Evolutionary conservation across 2,888 invertebrate species (phyloP), one percentile per base, ranked within the genome.

Genomic region (Acanthosoma haemorrhoidale): DNA sequence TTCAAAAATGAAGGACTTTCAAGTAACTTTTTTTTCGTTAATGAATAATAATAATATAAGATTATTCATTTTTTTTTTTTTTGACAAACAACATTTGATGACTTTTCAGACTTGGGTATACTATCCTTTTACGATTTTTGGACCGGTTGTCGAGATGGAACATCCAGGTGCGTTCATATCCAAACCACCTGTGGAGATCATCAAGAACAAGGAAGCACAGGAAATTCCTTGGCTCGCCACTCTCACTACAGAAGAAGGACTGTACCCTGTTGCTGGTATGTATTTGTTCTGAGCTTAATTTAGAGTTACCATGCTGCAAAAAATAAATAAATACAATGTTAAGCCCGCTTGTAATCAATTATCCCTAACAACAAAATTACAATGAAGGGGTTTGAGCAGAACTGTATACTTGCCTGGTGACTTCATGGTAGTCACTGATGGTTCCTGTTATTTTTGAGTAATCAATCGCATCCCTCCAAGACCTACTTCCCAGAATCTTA

Each of bases 111-210:
- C 83, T 29, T 85, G 83, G 81, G 78, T 86, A 15, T 87, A 87
- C 76, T 85, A 86, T 78, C 85, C 90, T 72, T 88, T 88, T 77
- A 84, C 88, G 0, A 87, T 88, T 0, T 91, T 91, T 78, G 88
- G 87, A 0, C 89, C 90, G 0, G 88, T 88, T 0, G 81, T 86
- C 0, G 92, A 92, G 75, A 80, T 79, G 67, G 80, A 51, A 11
- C 38, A 38, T 16, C 60, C 71, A 31, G n/a, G 36, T 29, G 66
- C 73, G 2, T 73, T 73, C 57, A 67, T 73, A n/a, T 16, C 31
- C 11, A 43, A 69, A 36, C n/a, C 63, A 11, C 73, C 73, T 0
- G 9, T 70, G 13, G 69, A 69, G 25, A 69, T 71, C 25, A 73
- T 73, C 32, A 21, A 25, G 38, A 32, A 57, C 34, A 43, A 43